A percentile compares a stretch with the other conserved stretches of the same genome.
Conservation (phyloP, 2,113 vertebrate species). For the Sphyrna mokarran region DNA sequence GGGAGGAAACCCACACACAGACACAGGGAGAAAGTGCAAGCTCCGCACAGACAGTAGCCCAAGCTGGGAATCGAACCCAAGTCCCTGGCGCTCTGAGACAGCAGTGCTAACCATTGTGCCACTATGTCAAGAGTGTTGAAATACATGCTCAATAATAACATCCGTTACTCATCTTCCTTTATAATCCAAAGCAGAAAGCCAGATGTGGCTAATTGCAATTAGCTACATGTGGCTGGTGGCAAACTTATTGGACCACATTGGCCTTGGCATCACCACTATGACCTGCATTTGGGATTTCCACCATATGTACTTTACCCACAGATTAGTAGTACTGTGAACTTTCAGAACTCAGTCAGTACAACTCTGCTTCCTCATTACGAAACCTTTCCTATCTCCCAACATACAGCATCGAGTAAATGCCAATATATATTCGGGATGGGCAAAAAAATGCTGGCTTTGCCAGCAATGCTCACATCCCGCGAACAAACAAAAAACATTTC, state of each 20-base stretch:
- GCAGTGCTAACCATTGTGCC: too few species aligned
- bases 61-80: too few species aligned
- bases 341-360: neutral
- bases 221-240: neutral
- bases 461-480: neutral
- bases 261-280: neutral
- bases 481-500: neutral
- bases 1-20: too few species aligned
- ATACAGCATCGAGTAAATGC: neutral
- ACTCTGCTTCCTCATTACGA: neutral
- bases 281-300: neutral
- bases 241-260: neutral
- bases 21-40: too few species aligned
- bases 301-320: neutral
- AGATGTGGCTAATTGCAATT: neutral
- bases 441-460: neutral
- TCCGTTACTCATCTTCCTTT: neutral
- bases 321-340: neutral
- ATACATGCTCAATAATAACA: neutral
- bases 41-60: too few species aligned
- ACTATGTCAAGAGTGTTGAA: neutral
- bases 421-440: neutral
- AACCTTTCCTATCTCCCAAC: neutral
- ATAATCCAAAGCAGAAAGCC: neutral
- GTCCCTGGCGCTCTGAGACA: too few species aligned